Evolutionary conservation across 2,113 vertebrate genomes (phyloP).

Genomic region (Lamprotornis superbus): DNA sequence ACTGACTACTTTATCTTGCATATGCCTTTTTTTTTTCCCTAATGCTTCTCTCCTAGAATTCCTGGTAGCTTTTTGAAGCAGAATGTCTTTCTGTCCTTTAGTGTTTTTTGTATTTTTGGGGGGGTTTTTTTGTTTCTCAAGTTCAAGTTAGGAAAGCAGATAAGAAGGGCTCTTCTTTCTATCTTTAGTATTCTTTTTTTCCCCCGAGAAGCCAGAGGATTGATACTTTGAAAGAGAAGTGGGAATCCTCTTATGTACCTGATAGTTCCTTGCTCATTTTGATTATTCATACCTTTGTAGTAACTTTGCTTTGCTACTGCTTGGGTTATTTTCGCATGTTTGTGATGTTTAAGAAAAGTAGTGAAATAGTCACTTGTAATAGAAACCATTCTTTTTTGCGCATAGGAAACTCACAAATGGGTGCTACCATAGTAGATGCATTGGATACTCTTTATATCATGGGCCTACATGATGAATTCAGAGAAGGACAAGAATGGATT

Average conservation of each 20-base stretch:
- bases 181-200: not conserved
- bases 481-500: conserved; percentile 95
- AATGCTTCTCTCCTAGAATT: not conserved
- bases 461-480: conserved; percentile 96
- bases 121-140: not conserved
- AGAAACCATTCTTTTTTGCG: conserved; percentile 9
- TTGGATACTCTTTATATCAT: conserved; percentile 97
- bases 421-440: conserved; percentile 96
- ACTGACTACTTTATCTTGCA: not conserved
- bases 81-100: not conserved
- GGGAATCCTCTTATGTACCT: not conserved
- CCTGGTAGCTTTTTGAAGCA: not conserved
- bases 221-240: not conserved
- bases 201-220: not conserved
- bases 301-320: not conserved
- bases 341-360: not conserved
- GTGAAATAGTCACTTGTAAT: conserved; percentile 15
- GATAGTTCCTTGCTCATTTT: not conserved
- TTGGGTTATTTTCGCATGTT: not conserved
- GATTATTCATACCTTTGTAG: not conserved
- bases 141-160: not conserved
- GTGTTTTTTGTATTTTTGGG: not conserved
- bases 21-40: not conserved
- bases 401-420: conserved; percentile 94
- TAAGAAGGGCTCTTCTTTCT: not conserved